These are phyloP conservation scores for Norana najaformis DNA, from an alignment of 2,888 invertebrate species.

Conservation along the genomic window DNA sequence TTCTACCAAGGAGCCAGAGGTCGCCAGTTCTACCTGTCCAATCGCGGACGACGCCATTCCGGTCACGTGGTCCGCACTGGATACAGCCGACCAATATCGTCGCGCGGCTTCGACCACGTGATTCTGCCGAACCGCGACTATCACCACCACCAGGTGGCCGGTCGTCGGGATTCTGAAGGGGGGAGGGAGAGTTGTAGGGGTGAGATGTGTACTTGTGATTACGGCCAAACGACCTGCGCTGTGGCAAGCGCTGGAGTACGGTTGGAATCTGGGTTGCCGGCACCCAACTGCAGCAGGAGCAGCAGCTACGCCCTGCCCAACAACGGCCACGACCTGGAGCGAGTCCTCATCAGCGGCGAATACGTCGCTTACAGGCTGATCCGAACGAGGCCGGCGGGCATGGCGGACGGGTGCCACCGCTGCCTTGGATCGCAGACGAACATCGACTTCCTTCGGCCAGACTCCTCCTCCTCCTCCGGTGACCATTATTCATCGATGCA, in stretches of 20 bases:
- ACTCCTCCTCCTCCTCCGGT: not conserved
- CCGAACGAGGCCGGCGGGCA: not conserved
- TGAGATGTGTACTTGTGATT: not conserved
- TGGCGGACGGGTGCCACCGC: not conserved
- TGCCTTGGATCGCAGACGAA: not conserved
- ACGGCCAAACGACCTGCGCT: not conserved
- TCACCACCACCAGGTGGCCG: not conserved
- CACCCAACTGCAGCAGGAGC: not conserved
- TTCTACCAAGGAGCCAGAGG: slow-evolving; percentile 25
- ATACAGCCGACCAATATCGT: slow-evolving; percentile 8
- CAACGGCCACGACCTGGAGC: slow-evolving; percentile 18
- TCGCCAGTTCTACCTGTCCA: slow-evolving; percentile 22
- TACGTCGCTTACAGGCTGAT: not conserved
- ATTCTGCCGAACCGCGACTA: slow-evolving; percentile 28
- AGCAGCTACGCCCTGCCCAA: not conserved
- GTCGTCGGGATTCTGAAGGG: not conserved
- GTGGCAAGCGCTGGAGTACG: not conserved
- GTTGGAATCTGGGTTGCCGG: not conserved
- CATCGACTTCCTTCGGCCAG: not conserved
- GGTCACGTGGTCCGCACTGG: not conserved
- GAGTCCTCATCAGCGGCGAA: slow-evolving; percentile 16
- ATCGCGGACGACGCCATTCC: not conserved
- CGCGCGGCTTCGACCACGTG: slow-evolving; percentile 4
- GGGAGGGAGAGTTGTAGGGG: too few species aligned
- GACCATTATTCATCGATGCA: not conserved